Evolutionary conservation across 2,888 invertebrate genomes (phyloP), one percentile per base, ranked within the genome.

Genomic region (Pristionchus fissidentatus): DNA sequence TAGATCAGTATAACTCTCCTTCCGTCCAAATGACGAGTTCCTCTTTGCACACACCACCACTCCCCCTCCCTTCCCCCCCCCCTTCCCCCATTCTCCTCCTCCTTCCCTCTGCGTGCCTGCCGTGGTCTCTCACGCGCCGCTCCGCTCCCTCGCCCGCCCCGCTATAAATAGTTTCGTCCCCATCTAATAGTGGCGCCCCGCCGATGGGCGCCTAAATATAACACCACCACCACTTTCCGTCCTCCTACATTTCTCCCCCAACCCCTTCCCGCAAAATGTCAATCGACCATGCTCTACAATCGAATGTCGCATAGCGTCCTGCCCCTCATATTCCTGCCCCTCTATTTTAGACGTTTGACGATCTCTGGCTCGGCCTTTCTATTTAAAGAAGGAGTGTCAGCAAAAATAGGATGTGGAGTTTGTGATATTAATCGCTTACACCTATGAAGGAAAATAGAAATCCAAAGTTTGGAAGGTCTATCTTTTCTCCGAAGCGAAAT

Each of bases 91-190:
- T 32, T 62, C 73, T 73, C n/a, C 43, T n/a, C 73, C 29, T n/a
- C 77, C 46, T 35, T 49, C 46, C 35, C 35, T 79, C 41, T n/a
- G n/a, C n/a, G n/a, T n/a, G n/a, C n/a, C n/a, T n/a, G n/a, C n/a
- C n/a, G n/a, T 79, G 55, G 15, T 73, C 32, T 78, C 78, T 8
- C n/a, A 13, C 35, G 1, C 32, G 19, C 52, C 78, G 0, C 29
- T 35, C 32, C 15, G 32, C 78, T 52, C 55, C 26, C 29, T 52
- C 57, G 3, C n/a, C 10, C 57, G 26, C 52, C 35, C 62, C 15
- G 70, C 26, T 70, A 70, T 70, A 70, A 70, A 70, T 70, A 70
- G 70, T 70, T 10, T 70, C 70, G 15, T 70, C 70, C n/a, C n/a
- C 19, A 41, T 70, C 70, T 70, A 70, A 70, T 43, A 22, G 70